Percentiles rank a stretch among this genome's conserved stretches.
Conservation (phyloP, 2,797 vertebrate genomes). For the Danio tinwini region DNA sequence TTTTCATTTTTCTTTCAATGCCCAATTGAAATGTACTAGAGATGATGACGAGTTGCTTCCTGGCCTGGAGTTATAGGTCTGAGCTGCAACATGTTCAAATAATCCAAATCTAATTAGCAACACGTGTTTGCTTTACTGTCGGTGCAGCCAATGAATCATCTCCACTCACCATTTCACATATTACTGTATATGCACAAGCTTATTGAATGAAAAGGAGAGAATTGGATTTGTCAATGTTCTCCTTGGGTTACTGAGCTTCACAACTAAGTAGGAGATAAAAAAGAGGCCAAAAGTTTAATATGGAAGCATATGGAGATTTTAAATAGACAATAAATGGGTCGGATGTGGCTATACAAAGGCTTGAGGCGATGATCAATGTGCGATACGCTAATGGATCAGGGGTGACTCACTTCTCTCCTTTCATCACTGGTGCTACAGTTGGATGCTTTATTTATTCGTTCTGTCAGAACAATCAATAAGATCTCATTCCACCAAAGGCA, state of each 20-base stretch:
- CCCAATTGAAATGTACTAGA: conserved; percentile 24
- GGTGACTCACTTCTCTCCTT: conserved; percentile 53
- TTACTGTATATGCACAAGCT: conserved; percentile 8
- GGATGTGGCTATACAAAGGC: conserved; percentile 69
- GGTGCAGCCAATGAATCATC: conserved; percentile 27
- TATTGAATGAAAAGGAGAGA: background rate
- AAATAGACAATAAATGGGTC: conserved; percentile 63
- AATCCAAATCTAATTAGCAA: conserved; percentile 50
- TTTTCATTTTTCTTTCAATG: conserved; percentile 30
- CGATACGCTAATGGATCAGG: conserved; percentile 71
- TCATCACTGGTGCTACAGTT: conserved; percentile 45
- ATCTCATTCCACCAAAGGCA: conserved; percentile 67
- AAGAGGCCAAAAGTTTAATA: conserved; percentile 10
- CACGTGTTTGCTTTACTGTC: conserved; percentile 41
- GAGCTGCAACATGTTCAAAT: conserved; percentile 31
- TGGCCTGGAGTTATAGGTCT: conserved; percentile 37
- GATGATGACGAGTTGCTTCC: conserved; percentile 35
- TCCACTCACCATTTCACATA: conserved; percentile 23
- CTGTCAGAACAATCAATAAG: conserved; percentile 76
- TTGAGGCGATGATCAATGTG: conserved; percentile 69
- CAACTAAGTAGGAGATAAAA: background rate
- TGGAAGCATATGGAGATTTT: conserved; percentile 61
- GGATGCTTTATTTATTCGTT: conserved; percentile 68
- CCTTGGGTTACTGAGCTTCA: background rate
- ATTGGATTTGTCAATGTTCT: background rate